phyloP scores from a whole-genome alignment of 1,140 invertebrate species.

The Heliconius hewitsoni region DNA sequence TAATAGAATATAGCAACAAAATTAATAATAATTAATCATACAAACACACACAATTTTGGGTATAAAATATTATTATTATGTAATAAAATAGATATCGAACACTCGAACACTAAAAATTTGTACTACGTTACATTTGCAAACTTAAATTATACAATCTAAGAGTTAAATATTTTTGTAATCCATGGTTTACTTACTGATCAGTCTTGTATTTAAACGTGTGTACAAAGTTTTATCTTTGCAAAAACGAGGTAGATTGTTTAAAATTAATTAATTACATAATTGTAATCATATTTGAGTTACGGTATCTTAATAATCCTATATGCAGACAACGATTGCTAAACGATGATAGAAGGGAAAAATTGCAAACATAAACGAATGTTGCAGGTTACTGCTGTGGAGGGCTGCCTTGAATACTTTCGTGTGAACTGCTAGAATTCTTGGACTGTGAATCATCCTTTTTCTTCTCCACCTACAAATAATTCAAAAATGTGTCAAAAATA shows the following conservation, averaged over 20 bases:
- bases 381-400: slow-evolving; percentile 47
- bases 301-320: background rate
- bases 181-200: slow-evolving; percentile 73
- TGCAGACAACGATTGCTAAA: background rate
- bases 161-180: slow-evolving; percentile 53
- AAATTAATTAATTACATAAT: slow-evolving; percentile 27
- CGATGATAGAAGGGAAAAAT: slow-evolving; percentile 20
- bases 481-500: background rate
- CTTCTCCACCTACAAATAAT: slow-evolving; percentile 63
- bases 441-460: slow-evolving; percentile 62
- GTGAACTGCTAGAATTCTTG: slow-evolving; percentile 64
- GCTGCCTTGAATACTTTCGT: slow-evolving; percentile 60
- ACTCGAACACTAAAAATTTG: slow-evolving; percentile 50
- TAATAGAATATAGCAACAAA: slow-evolving; percentile 76
- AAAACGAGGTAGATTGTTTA: slow-evolving; percentile 67
- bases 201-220: slow-evolving; percentile 66
- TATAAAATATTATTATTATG: slow-evolving; percentile 66
- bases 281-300: background rate
- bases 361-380: slow-evolving; percentile 27
- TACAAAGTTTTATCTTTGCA: slow-evolving; percentile 46
- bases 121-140: slow-evolving; percentile 49
- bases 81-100: slow-evolving; percentile 44
- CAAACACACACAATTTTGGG: slow-evolving; percentile 79
- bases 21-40: slow-evolving; percentile 70
- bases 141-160: slow-evolving; percentile 37